Conservation (phyloP, 1,140 invertebrate genomes). For the Scaptomyza montana region DNA sequence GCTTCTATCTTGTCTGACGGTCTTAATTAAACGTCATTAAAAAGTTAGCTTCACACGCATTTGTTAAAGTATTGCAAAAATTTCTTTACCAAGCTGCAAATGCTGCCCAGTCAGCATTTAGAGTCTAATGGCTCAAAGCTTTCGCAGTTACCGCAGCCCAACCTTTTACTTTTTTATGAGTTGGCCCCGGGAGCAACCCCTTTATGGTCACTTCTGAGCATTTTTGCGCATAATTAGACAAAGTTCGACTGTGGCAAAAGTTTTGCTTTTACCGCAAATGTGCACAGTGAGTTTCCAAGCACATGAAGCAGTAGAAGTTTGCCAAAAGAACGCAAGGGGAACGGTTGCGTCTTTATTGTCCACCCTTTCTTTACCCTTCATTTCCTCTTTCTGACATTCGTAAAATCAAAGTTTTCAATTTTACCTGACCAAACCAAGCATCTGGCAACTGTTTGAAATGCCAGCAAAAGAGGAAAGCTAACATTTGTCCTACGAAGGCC, state of each 20-base stretch:
- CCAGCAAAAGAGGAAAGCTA: neutral
- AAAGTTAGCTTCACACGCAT: conserved; percentile 74
- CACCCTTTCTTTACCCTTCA: neutral
- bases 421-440: neutral
- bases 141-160: conserved; percentile 23
- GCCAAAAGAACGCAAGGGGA: neutral
- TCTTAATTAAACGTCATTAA: conserved; percentile 81
- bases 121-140: conserved; percentile 52
- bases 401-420: conserved; percentile 1
- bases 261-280: conserved; percentile 67
- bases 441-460: neutral
- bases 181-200: conserved; percentile 29
- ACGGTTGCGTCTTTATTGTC: conserved; percentile 23
- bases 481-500: neutral
- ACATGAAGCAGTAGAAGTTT: conserved; percentile 8
- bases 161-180: conserved; percentile 51
- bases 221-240: conserved; percentile 81
- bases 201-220: conserved; percentile 74
- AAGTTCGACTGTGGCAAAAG: conserved; percentile 64
- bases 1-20: conserved; percentile 37
- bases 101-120: conserved; percentile 52
- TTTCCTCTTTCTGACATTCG: neutral
- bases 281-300: conserved; percentile 23
- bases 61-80: conserved; percentile 59
- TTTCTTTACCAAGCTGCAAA: conserved; percentile 5